Conservation (phyloP, 2,113 vertebrate genomes). For the Arenaria interpres region DNA sequence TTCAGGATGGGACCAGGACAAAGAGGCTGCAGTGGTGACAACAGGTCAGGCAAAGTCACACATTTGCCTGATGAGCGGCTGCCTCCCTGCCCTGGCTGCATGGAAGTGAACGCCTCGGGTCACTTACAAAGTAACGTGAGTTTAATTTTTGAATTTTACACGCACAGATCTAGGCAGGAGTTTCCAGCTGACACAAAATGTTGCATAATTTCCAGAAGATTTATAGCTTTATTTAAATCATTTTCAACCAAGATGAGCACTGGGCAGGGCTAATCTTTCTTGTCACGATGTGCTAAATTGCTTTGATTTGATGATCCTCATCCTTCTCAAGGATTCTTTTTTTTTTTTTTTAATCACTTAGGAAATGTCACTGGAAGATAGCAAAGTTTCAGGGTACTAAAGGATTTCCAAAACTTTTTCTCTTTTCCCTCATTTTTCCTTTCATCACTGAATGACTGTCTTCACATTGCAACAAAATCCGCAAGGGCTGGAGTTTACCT, state of each 20-base stretch:
- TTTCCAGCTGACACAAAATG: constrained; percentile 55
- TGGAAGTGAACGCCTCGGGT: neutral
- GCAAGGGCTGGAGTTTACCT: neutral
- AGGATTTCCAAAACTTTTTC: neutral
- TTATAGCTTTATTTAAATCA: constrained; percentile 75
- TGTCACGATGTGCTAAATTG: constrained; percentile 74
- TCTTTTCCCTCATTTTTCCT: neutral
- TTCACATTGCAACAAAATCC: neutral
- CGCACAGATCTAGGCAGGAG: constrained; percentile 23
- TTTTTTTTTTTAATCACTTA: constrained; percentile 25
- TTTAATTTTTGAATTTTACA: constrained; percentile 25
- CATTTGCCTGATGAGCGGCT: neutral
- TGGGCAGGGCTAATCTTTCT: constrained; percentile 74
- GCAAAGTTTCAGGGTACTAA: constrained; percentile 33
- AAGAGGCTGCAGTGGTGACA: neutral
- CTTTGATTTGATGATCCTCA: constrained; percentile 72
- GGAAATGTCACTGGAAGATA: constrained; percentile 47
- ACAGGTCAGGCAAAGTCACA: neutral
- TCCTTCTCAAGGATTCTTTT: constrained; percentile 40
- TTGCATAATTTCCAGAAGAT: constrained; percentile 73
- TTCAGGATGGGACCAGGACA: rapidly evolving
- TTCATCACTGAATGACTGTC: neutral
- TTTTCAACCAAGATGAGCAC: constrained; percentile 73
- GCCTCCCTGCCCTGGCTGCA: neutral
- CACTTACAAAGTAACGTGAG: neutral